These are phyloP conservation scores for Callimico goeldii DNA, from an alignment of 2,797 vertebrate genomes.

Conservation along the genomic window DNA sequence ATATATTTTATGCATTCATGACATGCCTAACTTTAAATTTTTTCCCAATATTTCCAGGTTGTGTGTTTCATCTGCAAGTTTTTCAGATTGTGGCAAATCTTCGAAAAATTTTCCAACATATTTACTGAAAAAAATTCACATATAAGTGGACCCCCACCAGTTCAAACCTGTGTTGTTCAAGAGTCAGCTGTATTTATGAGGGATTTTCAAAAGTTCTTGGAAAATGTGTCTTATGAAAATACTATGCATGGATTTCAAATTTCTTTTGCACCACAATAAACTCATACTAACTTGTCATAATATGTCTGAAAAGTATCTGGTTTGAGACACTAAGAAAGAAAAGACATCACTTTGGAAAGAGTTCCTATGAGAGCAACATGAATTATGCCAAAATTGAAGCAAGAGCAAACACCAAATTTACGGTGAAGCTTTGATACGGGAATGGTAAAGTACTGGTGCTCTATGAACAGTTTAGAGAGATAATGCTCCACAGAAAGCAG, in stretches of 20 bases:
- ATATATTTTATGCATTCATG: neutral
- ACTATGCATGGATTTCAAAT: neutral
- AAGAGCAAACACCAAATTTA: neutral
- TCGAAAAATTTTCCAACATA: neutral
- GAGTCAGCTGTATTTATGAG: neutral
- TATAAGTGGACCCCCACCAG: neutral
- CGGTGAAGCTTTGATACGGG: neutral
- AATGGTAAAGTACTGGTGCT: neutral
- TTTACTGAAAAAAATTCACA: neutral
- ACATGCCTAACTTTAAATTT: neutral
- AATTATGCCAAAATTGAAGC: neutral
- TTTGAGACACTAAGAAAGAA: neutral
- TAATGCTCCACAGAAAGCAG: neutral
- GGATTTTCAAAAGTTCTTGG: neutral
- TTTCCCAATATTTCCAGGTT: neutral
- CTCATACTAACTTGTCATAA: neutral
- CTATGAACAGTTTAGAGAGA: neutral
- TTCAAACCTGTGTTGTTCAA: neutral
- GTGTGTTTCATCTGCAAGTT: neutral
- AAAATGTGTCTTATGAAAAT: neutral
- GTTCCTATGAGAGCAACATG: neutral
- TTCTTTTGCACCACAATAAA: neutral
- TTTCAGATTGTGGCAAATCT: neutral
- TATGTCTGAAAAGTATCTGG: neutral
- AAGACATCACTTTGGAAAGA: neutral